Evolutionary conservation across 2,113 vertebrate genomes (phyloP), one percentile per base, ranked within the genome.

Genomic region (Corapipo altera): DNA sequence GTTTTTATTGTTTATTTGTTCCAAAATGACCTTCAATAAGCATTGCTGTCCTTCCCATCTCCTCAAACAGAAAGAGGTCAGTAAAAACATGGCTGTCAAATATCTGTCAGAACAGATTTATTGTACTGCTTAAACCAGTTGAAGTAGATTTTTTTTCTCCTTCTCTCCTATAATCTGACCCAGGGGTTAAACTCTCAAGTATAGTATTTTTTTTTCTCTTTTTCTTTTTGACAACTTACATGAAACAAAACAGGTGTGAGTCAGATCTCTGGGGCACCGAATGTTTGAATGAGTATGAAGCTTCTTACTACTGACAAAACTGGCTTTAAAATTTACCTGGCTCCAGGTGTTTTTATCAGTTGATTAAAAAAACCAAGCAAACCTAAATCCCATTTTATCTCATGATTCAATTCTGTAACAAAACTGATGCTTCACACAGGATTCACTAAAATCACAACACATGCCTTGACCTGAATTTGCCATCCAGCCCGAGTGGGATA

Each of bases 91-190:
- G 67, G 67, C 78, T 97, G 96, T 97, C 97, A 96, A 92, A 93
- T 90, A 94, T 73, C 88, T 95, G 96, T 97, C 96, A 96, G 87
- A 91, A 86, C 78, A 95, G 94, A 97, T 98, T 96, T 95, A 97
- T 91, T 66, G 85, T 78, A 69, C 35, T 89, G 85, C 79, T 96
- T 91, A 96, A 95, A 93, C 57, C 59, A 91, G 77, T 91, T 95
- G 89, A 96, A 75, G 41, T 37, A 69, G 33, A 33, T 55, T 79
- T 73, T 95, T 81, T 88, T 85, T 49, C 62, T 85, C 23, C n/a
- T 88, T 55, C 33, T 86, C 48, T 73, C 17, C 83, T 95, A 30
- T 91, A 92, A 93, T 96, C 75, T 97, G 94, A 97, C 90, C 93
- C 61, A 94, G 92, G 82, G 92, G 88, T 85, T 95, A 82, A 90